Evolutionary conservation across 2,888 invertebrate genomes (phyloP), one percentile per base, ranked within the genome.

Genomic region (Brachynemurus nebulosus): DNA sequence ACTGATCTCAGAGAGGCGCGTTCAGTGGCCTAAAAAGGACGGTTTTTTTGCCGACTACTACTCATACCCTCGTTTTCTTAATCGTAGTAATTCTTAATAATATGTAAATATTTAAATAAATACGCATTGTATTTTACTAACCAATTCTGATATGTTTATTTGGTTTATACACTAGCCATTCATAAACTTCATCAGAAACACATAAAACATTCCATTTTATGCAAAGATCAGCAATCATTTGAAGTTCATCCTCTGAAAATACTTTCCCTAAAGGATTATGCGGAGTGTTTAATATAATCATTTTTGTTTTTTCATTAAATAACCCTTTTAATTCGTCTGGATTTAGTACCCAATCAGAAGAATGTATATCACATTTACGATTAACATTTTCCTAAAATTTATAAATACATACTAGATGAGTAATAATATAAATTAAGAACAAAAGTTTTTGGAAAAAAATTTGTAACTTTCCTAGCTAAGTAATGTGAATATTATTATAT

Each of bases 261-360:
- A 93, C 86, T 68, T 98, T 98, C 36, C 98, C 98, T 1, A 92
- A 64, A 0, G 98, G 98, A 66, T 99, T 99, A 64, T 98, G 89
- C 0, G 98, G 98, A 1, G 95, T 96, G 65, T 97, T 98, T n/a
- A 97, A 54, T 44, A 98, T 84, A 2, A 98, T 80, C 63, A 86
- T 80, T 71, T 98, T 98, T 0, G 98, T 98, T 60, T 85, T 88
- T 2, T 67, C 59, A 53, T 76, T 92, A 63, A 98, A 96, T 7
- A 90, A 68, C 0, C 73, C 70, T 45, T 75, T 76, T 21, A 98
- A 64, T 59, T 95, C 91, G 5, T 72, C 65, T 45, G 78, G 76
- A 60, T 98, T 91, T 11, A 97, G 67, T 2, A 79, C 76, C 90
- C 93, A 97, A 62, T 96, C 92, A 0, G 77, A 80, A 40, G 93